These are phyloP conservation scores for Litoditis marina DNA, from an alignment of 2,888 invertebrate species.

Conservation along the genomic window DNA sequence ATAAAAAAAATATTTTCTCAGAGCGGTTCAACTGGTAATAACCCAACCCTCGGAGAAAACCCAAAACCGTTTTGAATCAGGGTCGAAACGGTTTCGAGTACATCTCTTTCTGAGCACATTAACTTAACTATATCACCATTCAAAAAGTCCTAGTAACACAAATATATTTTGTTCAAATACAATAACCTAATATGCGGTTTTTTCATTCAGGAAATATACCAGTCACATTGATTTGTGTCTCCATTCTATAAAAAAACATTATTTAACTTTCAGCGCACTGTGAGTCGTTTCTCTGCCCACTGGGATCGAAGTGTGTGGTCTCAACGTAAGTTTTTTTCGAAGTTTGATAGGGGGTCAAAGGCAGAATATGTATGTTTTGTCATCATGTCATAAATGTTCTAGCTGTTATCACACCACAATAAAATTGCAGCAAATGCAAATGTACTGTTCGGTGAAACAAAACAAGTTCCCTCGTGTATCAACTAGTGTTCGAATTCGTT, in stretches of 20 bases:
- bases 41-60: too few relatives aligned
- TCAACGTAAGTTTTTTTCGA: slow-evolving; percentile 22
- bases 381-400: not conserved
- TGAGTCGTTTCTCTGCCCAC: slow-evolving; percentile 37
- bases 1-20: too few relatives aligned
- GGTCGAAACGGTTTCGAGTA: too few relatives aligned
- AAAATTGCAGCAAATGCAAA: not conserved
- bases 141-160: too few relatives aligned
- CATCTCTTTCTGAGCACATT: too few relatives aligned
- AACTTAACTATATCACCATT: too few relatives aligned
- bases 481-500: not conserved
- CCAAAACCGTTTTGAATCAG: too few relatives aligned
- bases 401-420: not conserved
- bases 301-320: slow-evolving; percentile 41
- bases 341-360: not conserved
- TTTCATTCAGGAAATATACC: too few relatives aligned
- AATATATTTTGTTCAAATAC: too few relatives aligned
- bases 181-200: too few relatives aligned
- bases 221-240: not conserved
- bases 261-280: slow-evolving; percentile 35
- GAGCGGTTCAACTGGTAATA: too few relatives aligned
- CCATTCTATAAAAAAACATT: not conserved
- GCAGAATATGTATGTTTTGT: not conserved
- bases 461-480: not conserved
- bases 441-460: not conserved